A percentile compares a stretch with the other conserved stretches of the same genome.
phyloP scores from a whole-genome alignment of 2,113 vertebrate genomes.

The Ancistrus triradiatus region DNA sequence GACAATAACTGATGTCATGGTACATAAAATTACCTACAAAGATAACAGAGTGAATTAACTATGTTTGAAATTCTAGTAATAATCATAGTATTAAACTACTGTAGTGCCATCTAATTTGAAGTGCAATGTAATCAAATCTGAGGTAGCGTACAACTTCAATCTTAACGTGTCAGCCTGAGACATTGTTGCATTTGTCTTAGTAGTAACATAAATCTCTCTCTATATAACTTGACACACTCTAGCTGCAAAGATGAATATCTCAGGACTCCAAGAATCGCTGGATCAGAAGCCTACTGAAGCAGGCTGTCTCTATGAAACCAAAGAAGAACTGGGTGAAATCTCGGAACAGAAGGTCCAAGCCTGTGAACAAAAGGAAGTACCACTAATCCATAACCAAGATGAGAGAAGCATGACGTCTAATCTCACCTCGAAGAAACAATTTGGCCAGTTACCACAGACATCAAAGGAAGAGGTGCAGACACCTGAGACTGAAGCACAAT shows the following conservation, averaged over 20 bases:
- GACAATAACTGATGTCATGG: neutral
- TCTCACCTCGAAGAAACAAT: constrained; percentile 53
- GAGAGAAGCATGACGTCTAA: constrained; percentile 50
- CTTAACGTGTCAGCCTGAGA: constrained; percentile 6
- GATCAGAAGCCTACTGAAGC: constrained; percentile 58
- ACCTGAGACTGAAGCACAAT: constrained; percentile 62
- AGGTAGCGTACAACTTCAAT: neutral
- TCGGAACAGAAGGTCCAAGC: constrained; percentile 22
- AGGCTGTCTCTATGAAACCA: constrained; percentile 52
- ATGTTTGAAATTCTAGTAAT: neutral
- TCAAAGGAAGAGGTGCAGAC: constrained; percentile 60
- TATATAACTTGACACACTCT: constrained; percentile 64
- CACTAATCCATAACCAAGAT: constrained; percentile 46
- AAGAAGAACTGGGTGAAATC: constrained; percentile 50
- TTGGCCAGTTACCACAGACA: constrained; percentile 48
- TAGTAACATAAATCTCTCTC: constrained; percentile 64
- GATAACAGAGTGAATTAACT: neutral
- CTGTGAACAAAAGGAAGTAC: constrained; percentile 17
- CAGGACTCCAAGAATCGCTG: constrained; percentile 56
- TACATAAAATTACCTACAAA: neutral
- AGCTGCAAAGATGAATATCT: constrained; percentile 63
- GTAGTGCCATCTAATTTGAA: neutral
- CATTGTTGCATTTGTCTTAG: constrained; percentile 41
- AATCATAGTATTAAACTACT: neutral
- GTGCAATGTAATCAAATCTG: neutral